Evolutionary conservation across 2,888 invertebrate species (phyloP).

Genomic region (Yponomeuta plumbellus): DNA sequence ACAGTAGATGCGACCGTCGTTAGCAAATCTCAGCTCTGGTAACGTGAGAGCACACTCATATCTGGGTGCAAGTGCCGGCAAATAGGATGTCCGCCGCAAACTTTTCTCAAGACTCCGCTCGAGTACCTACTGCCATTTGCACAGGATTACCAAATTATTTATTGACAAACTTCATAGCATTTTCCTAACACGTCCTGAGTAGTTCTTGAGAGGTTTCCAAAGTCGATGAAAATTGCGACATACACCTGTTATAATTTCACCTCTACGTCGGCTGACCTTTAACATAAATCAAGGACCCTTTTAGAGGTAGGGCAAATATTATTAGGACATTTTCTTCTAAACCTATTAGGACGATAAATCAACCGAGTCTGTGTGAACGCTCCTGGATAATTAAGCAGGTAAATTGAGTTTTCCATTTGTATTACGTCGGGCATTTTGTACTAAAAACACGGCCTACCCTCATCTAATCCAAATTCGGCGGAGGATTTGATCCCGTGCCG

Average conservation of each 20-base stretch:
- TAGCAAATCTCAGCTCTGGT: background rate
- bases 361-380: background rate
- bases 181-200: background rate
- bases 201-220: background rate
- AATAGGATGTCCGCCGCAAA: background rate
- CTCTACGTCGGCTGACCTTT: background rate
- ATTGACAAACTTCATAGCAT: background rate
- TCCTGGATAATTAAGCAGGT: slow-evolving; percentile 33
- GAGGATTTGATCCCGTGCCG: slow-evolving; percentile 47
- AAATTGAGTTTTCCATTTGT: slow-evolving; percentile 50
- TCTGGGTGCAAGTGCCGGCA: background rate
- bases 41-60: background rate
- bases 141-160: background rate
- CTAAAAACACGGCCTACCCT: slow-evolving; percentile 53
- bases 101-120: background rate
- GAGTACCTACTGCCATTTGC: background rate
- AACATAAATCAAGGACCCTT: slow-evolving; percentile 1
- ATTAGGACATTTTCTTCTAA: background rate
- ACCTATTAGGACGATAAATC: slow-evolving; percentile 4
- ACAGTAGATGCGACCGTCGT: background rate
- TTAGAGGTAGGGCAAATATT: slow-evolving; percentile 1
- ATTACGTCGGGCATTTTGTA: slow-evolving; percentile 49
- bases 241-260: background rate
- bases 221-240: background rate
- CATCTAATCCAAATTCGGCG: slow-evolving; percentile 62